Conservation (phyloP, 2,888 invertebrate genomes). For the Minunthozetes semirufus region DNA sequence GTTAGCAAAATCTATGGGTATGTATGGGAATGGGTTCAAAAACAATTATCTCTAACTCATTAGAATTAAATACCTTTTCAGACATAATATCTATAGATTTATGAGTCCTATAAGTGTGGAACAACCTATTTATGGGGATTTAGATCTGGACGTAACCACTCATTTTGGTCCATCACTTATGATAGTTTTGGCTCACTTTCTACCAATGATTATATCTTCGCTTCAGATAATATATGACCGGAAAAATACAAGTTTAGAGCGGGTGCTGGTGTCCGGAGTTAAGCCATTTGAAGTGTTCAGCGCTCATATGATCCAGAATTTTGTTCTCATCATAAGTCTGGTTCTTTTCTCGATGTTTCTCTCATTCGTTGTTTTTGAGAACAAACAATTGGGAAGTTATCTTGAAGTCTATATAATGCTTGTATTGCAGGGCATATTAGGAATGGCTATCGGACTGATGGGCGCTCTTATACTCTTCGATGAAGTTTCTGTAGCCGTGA, state of each 20-base stretch:
- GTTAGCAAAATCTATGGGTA: background rate
- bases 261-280: conserved; percentile 31
- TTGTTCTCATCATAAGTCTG: background rate
- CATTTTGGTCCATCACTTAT: conserved; percentile 21
- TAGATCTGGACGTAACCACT: background rate
- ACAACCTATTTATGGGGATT: conserved; percentile 21
- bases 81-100: background rate
- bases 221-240: conserved; percentile 32
- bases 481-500: conserved; percentile 32
- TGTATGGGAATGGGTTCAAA: no score
- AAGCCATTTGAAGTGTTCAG: conserved; percentile 25
- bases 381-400: conserved; percentile 26
- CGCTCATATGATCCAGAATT: conserved; percentile 28
- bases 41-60: no score
- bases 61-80: no score
- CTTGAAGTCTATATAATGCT: conserved; percentile 30
- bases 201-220: conserved; percentile 33
- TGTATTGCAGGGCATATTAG: conserved; percentile 28
- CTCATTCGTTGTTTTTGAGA: conserved; percentile 18
- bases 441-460: conserved; percentile 25
- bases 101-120: conserved; percentile 47
- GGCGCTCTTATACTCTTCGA: conserved; percentile 9
- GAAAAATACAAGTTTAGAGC: conserved; percentile 27
- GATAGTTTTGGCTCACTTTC: conserved; percentile 3
- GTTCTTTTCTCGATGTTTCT: conserved; percentile 11